phyloP scores from a whole-genome alignment of 2,888 invertebrate species.

The Drosophila pegasa region DNA sequence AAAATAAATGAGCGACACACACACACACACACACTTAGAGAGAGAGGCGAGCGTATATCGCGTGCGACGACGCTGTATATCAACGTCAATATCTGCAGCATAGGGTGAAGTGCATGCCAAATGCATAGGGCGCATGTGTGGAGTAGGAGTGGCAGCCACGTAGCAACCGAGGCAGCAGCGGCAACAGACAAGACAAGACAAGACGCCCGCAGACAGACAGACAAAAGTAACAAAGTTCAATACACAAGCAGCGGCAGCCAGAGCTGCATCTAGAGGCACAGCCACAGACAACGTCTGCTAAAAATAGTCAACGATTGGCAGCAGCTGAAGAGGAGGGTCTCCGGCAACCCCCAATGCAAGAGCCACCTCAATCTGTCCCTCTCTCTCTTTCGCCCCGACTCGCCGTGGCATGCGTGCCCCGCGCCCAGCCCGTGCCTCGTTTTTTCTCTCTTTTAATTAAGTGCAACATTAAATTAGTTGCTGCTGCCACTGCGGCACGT shows the following conservation, averaged over 20 bases:
- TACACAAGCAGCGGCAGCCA: slow-evolving; percentile 42
- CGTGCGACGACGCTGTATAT: slow-evolving; percentile 77
- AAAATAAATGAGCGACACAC: slow-evolving; percentile 72
- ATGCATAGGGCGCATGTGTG: slow-evolving; percentile 58
- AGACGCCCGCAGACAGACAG: slow-evolving; percentile 42
- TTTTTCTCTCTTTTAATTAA: slow-evolving; percentile 69
- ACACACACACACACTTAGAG: slow-evolving; percentile 23
- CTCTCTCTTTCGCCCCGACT: slow-evolving; percentile 3
- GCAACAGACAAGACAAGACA: slow-evolving; percentile 38
- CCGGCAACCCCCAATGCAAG: slow-evolving; percentile 53
- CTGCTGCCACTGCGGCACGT: slow-evolving; percentile 33
- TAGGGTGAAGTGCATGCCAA: slow-evolving; percentile 76
- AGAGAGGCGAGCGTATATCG: slow-evolving; percentile 55
- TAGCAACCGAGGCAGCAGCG: slow-evolving; percentile 42
- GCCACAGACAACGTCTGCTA: slow-evolving; percentile 48
- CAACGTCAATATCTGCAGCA: slow-evolving; percentile 77
- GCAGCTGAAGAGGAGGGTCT: slow-evolving; percentile 33
- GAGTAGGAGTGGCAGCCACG: slow-evolving; percentile 72
- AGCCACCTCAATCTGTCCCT: slow-evolving; percentile 5
- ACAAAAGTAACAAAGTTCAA: slow-evolving; percentile 79
- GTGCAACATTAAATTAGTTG: slow-evolving; percentile 80
- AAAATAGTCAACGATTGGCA: slow-evolving; percentile 57
- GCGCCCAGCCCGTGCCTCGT: slow-evolving; percentile 40
- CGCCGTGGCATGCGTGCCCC: slow-evolving; percentile 51
- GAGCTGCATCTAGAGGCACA: slow-evolving; percentile 29